phyloP scores from a whole-genome alignment of 2,797 vertebrate genomes.

The Pseudochaenichthys georgianus region DNA sequence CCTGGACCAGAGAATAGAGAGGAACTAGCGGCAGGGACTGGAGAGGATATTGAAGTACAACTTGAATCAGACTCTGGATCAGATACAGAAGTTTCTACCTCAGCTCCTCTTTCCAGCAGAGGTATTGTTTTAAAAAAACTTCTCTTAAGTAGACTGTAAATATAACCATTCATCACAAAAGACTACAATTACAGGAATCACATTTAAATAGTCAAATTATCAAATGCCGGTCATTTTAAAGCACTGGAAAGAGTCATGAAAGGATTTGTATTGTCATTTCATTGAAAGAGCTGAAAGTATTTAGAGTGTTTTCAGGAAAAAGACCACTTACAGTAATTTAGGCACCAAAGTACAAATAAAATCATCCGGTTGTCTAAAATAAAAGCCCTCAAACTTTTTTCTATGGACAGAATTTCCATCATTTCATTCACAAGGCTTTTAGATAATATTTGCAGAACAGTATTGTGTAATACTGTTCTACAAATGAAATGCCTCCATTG shows the following conservation, averaged over 20 bases:
- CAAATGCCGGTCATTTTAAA: too few relatives aligned
- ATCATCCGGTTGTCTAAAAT: not conserved
- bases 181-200: not conserved
- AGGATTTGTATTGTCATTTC: too few relatives aligned
- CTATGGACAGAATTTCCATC: not conserved
- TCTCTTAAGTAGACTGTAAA: not conserved
- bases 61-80: not conserved
- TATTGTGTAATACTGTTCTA: not conserved
- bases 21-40: not conserved
- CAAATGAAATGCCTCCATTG: not conserved
- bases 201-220: not conserved
- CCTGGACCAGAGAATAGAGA: accelerated
- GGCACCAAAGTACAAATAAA: too few relatives aligned
- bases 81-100: not conserved
- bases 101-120: not conserved
- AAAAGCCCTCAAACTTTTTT: not conserved
- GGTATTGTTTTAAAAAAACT: not conserved
- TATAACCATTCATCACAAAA: not conserved
- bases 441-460: not conserved
- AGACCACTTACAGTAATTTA: too few relatives aligned
- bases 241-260: too few relatives aligned
- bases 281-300: too few relatives aligned
- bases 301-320: too few relatives aligned
- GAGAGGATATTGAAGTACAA: not conserved
- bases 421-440: not conserved